Percentiles rank a stretch among this genome's conserved stretches.
These are phyloP conservation scores for Neodiprion virginianus DNA, from an alignment of 1,140 invertebrate genomes.

Conservation along the genomic window DNA sequence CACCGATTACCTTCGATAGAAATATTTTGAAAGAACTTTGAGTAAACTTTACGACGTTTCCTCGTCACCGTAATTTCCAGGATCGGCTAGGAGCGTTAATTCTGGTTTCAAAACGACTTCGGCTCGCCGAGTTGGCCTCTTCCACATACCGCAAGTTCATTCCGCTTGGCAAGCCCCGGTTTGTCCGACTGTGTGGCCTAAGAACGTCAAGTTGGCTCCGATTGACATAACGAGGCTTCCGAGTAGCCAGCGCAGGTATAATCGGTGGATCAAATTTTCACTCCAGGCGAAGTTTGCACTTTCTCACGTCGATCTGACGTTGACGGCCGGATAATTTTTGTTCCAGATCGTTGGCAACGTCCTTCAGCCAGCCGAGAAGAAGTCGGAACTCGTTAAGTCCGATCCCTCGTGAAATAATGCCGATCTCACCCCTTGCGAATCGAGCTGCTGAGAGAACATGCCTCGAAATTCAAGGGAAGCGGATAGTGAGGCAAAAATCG, in stretches of 20 bases:
- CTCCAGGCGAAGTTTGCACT: no score
- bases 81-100: slow-evolving; percentile 34
- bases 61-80: slow-evolving; percentile 27
- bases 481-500: slow-evolving; percentile 28
- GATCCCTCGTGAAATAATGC: slow-evolving; percentile 33
- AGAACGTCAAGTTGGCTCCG: slow-evolving; percentile 55
- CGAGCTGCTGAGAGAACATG: slow-evolving; percentile 15
- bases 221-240: slow-evolving; percentile 50
- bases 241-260: slow-evolving; percentile 49
- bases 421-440: slow-evolving; percentile 24
- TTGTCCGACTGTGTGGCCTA: slow-evolving; percentile 45
- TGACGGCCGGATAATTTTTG: not conserved
- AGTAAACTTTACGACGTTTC: not conserved
- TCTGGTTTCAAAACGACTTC: slow-evolving; percentile 34
- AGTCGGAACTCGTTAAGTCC: slow-evolving; percentile 48
- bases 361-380: slow-evolving; percentile 29
- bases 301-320: no score
- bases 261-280: not conserved
- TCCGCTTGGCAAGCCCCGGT: slow-evolving; percentile 49
- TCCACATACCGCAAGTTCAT: slow-evolving; percentile 37
- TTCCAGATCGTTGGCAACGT: slow-evolving; percentile 36
- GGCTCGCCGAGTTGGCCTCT: slow-evolving; percentile 33
- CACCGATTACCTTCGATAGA: slow-evolving; percentile 7
- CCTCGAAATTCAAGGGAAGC: slow-evolving; percentile 34
- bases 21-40: not conserved